A percentile compares a stretch with the other conserved stretches of the same genome.
Conservation (phyloP, 1,140 invertebrate species). For the Musca domestica region DNA sequence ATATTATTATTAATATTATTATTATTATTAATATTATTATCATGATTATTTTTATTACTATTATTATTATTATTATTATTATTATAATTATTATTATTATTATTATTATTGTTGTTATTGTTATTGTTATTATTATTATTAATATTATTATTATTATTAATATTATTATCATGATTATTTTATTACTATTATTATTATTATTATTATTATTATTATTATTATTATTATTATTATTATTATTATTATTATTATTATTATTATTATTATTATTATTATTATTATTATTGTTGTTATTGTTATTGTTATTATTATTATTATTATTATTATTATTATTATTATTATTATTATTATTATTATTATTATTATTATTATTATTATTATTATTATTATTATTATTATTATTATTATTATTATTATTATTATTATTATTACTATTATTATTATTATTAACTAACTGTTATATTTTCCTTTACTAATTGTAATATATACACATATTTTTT, state of each 20-base stretch:
- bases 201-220: conserved; percentile 14
- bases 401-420: conserved; percentile 13
- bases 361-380: conserved; percentile 1
- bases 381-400: conserved; percentile 2
- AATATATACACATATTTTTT: too few relatives aligned
- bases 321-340: background rate
- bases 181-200: too few relatives aligned
- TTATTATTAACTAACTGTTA: conserved; percentile 3
- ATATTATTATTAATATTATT: too few relatives aligned
- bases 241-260: conserved; percentile 8
- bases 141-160: conserved; percentile 6
- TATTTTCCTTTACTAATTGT: too few relatives aligned
- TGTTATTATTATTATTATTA: conserved; percentile 5
- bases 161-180: conserved; percentile 12
- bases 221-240: conserved; percentile 9
- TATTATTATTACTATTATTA: conserved; percentile 3
- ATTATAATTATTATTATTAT: conserved; percentile 8
- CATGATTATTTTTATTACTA: too few relatives aligned
- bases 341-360: background rate
- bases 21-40: too few relatives aligned
- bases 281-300: conserved; percentile 2
- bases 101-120: conserved; percentile 15
- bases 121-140: conserved; percentile 10
- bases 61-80: background rate
- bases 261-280: background rate